Conservation (phyloP, 1,140 invertebrate genomes). For the Sweltsa coloradensis region DNA sequence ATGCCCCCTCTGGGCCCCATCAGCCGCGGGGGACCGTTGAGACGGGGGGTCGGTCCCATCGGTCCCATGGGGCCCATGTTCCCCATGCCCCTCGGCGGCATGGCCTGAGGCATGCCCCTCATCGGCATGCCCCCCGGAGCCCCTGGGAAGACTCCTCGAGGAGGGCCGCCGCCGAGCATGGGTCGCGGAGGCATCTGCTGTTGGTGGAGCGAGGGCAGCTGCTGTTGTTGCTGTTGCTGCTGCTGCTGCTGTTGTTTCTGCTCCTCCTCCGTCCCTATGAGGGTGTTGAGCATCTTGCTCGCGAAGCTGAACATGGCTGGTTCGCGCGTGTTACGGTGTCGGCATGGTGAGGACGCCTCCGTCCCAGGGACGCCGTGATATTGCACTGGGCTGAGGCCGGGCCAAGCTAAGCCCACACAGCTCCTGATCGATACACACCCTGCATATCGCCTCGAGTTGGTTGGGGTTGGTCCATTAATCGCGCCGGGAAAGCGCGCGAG, state of each 20-base stretch:
- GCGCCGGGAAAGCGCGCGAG: not conserved
- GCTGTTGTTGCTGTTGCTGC: constrained; percentile 15
- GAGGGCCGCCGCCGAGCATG: constrained; percentile 2
- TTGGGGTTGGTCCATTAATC: not conserved
- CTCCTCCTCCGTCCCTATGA: constrained; percentile 29
- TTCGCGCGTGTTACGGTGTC: not conserved
- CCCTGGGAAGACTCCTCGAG: not conserved
- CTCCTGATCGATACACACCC: not conserved
- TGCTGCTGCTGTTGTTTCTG: constrained; percentile 15
- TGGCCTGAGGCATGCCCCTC: not conserved
- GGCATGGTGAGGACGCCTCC: not conserved
- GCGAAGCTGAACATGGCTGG: constrained; percentile 31
- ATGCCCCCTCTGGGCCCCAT: constrained; percentile 1
- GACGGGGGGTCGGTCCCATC: not conserved
- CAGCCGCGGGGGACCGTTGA: not conserved
- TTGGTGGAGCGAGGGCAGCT: constrained; percentile 14
- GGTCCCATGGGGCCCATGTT: not conserved
- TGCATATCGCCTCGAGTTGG: not conserved
- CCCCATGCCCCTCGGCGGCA: not conserved
- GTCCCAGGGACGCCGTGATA: not conserved
- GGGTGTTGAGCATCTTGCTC: constrained; percentile 33
- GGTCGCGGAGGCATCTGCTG: constrained; percentile 10
- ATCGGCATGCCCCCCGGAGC: not conserved
- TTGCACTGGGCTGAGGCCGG: not conserved
- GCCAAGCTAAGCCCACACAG: not conserved